phyloP scores from a whole-genome alignment of 2,113 vertebrate species.

The Ammodytes marinus region DNA sequence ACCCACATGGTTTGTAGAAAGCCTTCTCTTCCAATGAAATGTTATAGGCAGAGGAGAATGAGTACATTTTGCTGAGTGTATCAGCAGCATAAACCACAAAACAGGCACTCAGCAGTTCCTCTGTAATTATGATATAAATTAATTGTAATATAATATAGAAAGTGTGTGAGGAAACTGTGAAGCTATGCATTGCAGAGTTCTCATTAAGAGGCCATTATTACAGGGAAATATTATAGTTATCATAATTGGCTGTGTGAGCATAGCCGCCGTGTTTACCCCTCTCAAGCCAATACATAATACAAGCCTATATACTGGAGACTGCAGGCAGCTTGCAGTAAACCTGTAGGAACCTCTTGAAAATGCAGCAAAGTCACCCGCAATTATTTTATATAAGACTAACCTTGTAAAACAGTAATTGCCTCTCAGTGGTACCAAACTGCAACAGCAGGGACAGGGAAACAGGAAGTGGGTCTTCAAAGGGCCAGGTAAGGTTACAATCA shows the following conservation, averaged over 20 bases:
- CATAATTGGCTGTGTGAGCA: background rate
- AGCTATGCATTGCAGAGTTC: background rate
- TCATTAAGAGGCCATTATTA: background rate
- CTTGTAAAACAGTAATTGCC: too few relatives aligned
- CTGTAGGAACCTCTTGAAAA: background rate
- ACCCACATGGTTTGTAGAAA: background rate
- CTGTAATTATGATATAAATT: background rate
- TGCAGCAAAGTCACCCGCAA: too few relatives aligned
- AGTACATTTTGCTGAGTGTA: background rate
- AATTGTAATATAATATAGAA: background rate
- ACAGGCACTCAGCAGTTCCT: background rate
- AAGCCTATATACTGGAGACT: background rate
- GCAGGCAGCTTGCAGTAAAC: background rate
- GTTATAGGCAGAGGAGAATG: background rate
- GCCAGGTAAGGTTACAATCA: background rate
- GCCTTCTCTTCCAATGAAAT: background rate
- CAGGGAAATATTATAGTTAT: background rate
- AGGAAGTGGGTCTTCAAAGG: background rate
- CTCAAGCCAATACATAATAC: slow-evolving; percentile 1
- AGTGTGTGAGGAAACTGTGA: background rate
- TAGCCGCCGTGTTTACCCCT: slow-evolving; percentile 11
- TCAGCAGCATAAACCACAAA: background rate
- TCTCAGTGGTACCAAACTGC: background rate
- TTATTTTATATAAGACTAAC: too few relatives aligned
- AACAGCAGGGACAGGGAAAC: background rate